Evolutionary conservation across 2,113 vertebrate genomes (phyloP).

Genomic region (Poecile atricapillus): DNA sequence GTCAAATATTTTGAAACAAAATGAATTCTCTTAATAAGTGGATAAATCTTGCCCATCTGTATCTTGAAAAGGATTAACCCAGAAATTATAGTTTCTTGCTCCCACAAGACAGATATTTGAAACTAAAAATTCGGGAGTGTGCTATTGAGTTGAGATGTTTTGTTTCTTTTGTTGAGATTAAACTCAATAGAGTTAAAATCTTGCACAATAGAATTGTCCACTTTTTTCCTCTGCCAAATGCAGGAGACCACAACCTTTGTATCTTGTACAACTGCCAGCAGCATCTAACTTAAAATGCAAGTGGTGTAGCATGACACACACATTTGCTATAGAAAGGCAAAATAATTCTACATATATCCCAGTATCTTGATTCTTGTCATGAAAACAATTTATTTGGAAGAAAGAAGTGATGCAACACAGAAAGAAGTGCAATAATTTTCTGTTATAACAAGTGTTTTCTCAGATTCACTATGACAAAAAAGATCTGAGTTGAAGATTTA

Average conservation of each 20-base stretch:
- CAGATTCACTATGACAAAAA: neutral
- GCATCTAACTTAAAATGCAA: neutral
- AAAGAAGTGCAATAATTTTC: neutral
- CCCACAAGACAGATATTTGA: neutral
- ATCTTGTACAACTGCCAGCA: neutral
- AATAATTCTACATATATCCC: neutral
- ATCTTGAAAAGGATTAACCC: neutral
- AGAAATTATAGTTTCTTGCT: neutral
- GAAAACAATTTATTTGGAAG: neutral
- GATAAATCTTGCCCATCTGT: neutral
- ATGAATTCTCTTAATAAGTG: neutral
- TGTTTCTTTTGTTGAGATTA: neutral
- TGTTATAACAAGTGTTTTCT: neutral
- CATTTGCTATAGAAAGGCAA: neutral
- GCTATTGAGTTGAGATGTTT: neutral
- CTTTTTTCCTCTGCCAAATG: neutral
- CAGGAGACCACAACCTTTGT: neutral
- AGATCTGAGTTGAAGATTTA: neutral
- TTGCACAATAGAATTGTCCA: neutral
- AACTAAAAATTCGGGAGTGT: neutral
- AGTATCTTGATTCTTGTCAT: neutral
- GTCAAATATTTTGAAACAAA: conserved; percentile 7
- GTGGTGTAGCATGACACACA: neutral
- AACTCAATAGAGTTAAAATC: neutral
- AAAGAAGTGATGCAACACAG: neutral